phyloP scores from a whole-genome alignment of 92 coral and sea anemone genomes.

The Phenganax subtilis region DNA sequence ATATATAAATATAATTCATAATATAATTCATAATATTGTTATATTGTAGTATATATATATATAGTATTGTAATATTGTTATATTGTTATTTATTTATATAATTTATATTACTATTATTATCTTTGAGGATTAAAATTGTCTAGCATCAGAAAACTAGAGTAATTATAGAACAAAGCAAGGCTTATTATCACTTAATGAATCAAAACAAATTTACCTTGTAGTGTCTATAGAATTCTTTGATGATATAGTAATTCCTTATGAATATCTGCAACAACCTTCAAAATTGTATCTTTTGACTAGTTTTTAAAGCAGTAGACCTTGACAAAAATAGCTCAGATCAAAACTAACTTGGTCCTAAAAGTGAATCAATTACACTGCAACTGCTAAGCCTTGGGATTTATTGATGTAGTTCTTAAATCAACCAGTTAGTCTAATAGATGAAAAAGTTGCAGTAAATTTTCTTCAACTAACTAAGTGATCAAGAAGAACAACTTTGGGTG shows the following conservation, averaged over 20 bases:
- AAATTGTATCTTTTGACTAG: constrained; percentile 83
- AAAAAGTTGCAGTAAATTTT: background rate
- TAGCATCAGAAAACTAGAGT: background rate
- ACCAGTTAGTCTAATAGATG: no score
- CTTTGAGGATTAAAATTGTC: background rate
- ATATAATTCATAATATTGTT: no score
- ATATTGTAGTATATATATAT: no score
- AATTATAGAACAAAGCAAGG: background rate
- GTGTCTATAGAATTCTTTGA: constrained; percentile 99
- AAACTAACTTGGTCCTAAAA: no score
- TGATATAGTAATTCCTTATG: constrained; percentile 81
- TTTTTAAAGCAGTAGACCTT: background rate
- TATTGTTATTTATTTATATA: no score
- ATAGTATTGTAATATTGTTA: no score
- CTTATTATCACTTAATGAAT: no score
- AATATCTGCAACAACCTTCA: constrained; percentile 93
- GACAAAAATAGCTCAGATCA: background rate
- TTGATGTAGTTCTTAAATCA: no score
- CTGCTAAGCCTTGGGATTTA: no score
- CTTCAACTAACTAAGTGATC: constrained; percentile 52
- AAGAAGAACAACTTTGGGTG: constrained; percentile 93
- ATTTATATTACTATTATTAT: no score
- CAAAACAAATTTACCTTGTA: constrained; percentile 8
- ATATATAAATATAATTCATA: no score
- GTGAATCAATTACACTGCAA: no score